A percentile compares a stretch with the other conserved stretches of the same genome.
These are phyloP conservation scores for Babylonia areolata DNA, from an alignment of 1,140 invertebrate species.

Conservation along the genomic window DNA sequence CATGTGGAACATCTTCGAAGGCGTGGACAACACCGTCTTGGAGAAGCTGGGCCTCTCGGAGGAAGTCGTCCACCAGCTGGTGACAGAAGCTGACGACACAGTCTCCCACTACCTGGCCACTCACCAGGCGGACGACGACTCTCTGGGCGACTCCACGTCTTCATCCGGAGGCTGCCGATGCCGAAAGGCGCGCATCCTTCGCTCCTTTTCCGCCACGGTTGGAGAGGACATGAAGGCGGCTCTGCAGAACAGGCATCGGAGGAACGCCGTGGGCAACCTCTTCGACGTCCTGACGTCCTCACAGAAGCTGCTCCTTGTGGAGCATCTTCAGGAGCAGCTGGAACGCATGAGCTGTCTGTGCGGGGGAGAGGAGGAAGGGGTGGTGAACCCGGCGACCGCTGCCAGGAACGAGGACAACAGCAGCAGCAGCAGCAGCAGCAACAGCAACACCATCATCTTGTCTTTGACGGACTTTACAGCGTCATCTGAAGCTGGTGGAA, in stretches of 20 bases:
- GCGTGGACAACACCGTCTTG: slow-evolving; percentile 1
- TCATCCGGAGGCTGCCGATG: neutral
- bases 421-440: neutral
- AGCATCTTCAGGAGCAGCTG: slow-evolving; percentile 27
- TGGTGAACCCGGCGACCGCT: neutral
- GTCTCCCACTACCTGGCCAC: neutral
- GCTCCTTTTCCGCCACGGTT: slow-evolving; percentile 23
- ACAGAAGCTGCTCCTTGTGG: slow-evolving; percentile 27
- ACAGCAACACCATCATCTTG: neutral
- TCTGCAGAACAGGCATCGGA: neutral
- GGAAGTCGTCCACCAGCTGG: neutral
- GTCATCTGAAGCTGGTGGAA: neutral
- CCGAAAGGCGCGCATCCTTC: neutral
- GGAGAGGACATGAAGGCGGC: neutral
- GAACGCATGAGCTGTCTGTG: neutral
- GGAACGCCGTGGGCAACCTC: slow-evolving; percentile 35
- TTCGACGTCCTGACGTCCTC: slow-evolving; percentile 18
- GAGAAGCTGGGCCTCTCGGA: slow-evolving; percentile 14
- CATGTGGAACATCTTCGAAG: slow-evolving; percentile 30
- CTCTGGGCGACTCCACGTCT: neutral
- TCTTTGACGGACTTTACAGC: neutral
- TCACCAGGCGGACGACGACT: neutral
- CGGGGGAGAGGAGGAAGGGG: neutral
- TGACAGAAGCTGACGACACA: neutral
- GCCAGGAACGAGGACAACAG: neutral